Base-by-base conservation (phyloP, 2,113 vertebrate genomes). In the Caracal caracal region DNA sequence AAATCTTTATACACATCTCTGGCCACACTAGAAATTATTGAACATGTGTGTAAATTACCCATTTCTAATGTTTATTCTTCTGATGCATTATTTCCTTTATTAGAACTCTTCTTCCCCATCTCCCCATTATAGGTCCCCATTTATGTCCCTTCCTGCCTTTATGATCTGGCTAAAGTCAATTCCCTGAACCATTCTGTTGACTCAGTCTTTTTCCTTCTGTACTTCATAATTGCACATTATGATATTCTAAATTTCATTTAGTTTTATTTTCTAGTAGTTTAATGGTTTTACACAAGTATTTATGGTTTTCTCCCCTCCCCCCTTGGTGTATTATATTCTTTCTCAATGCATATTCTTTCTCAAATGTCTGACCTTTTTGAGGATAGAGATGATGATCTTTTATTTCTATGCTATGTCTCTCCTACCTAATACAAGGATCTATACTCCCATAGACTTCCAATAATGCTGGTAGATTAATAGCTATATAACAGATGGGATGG, bases 251-350 rank as follows among this genome's bases (percentile, higher is more conserved):
- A 85, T 56, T 88, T 70, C 24, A 83, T 30, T 88, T 83, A 83
- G 56, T 66, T 93, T 66, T 68, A 37, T 65, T 95, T 96, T 93
- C 59, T 30, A 93, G 24, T 79, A 56, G 30, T 89, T 33, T 65
- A 80, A 66, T 66, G 7, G 3, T 76, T 94, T 96, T 84, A 76
- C 1, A 47, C 73, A 87, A 90, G 26, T 86, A 59, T 93, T 86
- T 7, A 33, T 68, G 10, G 10, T 85, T 95, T 87, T 76, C 26
- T 30, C 43, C 3, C 24, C 8, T 61, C 6, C 37, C 8, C 17
- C 17, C 6, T 61, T 47, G 6, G 4, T 15, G 9, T 59, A 19
- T 68, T 66, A 49, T 80, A 80, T 43, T 90, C 37, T 93, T 95
- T 84, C 26, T 51, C 47, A 88, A 24, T 47, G 40, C 63, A 65